Conservation (phyloP, 2,113 vertebrate species). For the Actenoides hombroni region DNA sequence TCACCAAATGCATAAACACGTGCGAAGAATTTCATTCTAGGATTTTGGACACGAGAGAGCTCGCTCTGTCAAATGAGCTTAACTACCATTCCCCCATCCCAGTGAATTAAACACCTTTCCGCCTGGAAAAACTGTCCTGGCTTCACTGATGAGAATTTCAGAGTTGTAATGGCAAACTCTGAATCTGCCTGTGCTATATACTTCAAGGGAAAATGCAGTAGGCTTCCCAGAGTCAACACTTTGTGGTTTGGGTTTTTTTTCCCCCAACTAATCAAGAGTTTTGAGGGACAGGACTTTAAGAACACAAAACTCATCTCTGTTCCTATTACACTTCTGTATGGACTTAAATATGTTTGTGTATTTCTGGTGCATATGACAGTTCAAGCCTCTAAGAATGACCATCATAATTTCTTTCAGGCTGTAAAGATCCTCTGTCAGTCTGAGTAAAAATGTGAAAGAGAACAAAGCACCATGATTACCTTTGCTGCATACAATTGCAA, state of each 20-base stretch:
- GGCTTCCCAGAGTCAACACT: neutral
- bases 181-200: neutral
- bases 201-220: neutral
- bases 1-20: neutral
- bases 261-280: neutral
- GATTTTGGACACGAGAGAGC: neutral
- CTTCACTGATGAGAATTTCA: neutral
- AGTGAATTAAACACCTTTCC: neutral
- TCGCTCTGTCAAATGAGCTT: neutral
- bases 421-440: neutral
- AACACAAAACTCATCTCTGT: neutral
- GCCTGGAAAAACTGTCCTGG: neutral
- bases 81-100: neutral
- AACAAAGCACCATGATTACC: neutral
- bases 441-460: neutral
- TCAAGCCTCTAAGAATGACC: neutral
- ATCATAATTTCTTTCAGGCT: neutral
- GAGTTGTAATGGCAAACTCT: neutral
- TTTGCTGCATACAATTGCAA: neutral
- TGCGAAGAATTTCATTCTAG: conserved; percentile 22
- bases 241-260: rapidly evolving
- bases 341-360: neutral
- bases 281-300: neutral
- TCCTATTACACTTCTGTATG: neutral
- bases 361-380: neutral